Evolutionary conservation across 2,113 vertebrate genomes (phyloP), one percentile per base, ranked within the genome.

Genomic region (Ammodytes marinus): DNA sequence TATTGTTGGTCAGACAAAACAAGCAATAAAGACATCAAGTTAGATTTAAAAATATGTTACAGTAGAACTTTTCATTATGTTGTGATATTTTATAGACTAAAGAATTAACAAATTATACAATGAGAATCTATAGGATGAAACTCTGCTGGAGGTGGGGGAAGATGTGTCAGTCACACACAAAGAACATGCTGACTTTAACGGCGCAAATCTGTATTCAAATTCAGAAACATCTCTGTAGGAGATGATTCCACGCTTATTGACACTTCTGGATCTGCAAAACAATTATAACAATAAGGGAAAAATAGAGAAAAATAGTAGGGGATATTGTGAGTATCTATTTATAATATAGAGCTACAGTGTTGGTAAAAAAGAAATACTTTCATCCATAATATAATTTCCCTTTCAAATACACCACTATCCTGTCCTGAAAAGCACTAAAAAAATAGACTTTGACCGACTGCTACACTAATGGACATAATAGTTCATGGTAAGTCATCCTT

Each of bases 141-240:
- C n/a, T 46, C 15, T 27, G 27, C 27, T 27, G 27, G 27, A 27
- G 27, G 2, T 45, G 63, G 45, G 5, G 49, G 13, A 53, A 10
- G 10, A 40, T 6, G 50, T 50, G 52, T 17, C 6, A 15, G 17
- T 64, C 45, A 72, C 40, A 67, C 19, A 60, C 15, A 66, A 13
- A 27, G 27, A 70, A 65, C 47, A 63, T 14, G 47, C 19, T 15
- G 19, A 58, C 7, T 77, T 89, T 82, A 76, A 54, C 77, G 73
- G 19, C 49, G 50, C 85, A 92, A 86, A 90, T 66, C 83, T 92
- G 88, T 91, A 89, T 90, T 90, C 76, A n/a, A 78, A 79, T 73
- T 63, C 4, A 87, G 74, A 66, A 83, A 82, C 17, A 74, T 71
- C 63, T 69, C 58, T 75, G 73, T 52, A 71, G 61, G 27, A 79